Evolutionary conservation across 1,140 invertebrate genomes (phyloP), one percentile per base, ranked within the genome.

Genomic region (Trichonephila inaurata): DNA sequence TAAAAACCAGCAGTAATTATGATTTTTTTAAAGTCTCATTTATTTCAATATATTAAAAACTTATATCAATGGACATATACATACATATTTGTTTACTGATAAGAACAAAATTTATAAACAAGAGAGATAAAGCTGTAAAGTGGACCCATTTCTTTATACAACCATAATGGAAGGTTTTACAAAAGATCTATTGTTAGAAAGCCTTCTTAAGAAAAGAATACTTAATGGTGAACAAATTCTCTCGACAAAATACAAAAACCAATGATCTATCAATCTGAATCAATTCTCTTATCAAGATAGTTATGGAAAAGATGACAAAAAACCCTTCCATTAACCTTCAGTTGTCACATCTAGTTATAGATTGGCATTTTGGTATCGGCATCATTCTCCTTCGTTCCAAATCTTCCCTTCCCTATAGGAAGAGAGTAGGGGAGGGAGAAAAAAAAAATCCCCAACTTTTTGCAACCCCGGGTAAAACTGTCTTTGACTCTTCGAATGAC

Each of bases 271-370:
- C 83, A 69, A 62, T 93, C 69, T 62, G 69, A 93, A 93, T 93
- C 92, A 93, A 93, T 93, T 93, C 60, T 33, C 58, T 89, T 89
- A 89, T 89, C 69, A 77, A 40, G 69, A 88, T 88, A 93, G 92
- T 93, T 93, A 93, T 93, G 60, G 72, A 93, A 91, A 81, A 66
- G 64, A 60, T 64, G 92, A 93, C 92, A 93, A 93, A 93, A 93
- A 92, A 81, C 58, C 51, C 40, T 88, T 82, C 62, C 44, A 77
- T 51, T 51, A 89, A 93, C 85, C 85, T 93, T 64, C 86, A 64
- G 66, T 93, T 93, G 92, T 93, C 92, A 93, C 69, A 88, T 93
- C 92, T 88, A 86, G 86, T 93, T 93, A 93, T 89, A 93, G 92
- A 93, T 93, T 93, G 86, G 86, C 92, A 64, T 93, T 93, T 93